These are phyloP conservation scores for Onychostruthus taczanowskii DNA, from an alignment of 2,113 vertebrate genomes.

Conservation along the genomic window DNA sequence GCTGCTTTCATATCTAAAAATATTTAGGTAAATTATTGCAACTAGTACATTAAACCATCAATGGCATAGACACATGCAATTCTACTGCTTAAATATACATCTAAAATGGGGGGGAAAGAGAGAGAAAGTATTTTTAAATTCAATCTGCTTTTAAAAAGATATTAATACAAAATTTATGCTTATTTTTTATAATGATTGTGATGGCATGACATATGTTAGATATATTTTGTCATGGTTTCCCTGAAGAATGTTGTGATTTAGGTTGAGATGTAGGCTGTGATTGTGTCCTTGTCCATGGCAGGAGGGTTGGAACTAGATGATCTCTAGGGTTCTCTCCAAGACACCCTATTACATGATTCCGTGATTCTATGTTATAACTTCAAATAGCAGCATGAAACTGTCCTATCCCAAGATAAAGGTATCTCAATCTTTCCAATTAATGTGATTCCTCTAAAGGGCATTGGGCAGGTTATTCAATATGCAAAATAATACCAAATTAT, in stretches of 20 bases:
- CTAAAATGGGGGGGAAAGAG: neutral
- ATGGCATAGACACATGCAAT: neutral
- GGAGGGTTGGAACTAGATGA: rapidly evolving
- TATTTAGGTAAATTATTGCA: neutral
- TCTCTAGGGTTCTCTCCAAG: neutral
- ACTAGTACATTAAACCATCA: neutral
- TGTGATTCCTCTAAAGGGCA: neutral
- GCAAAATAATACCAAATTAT: neutral
- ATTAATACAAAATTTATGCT: neutral
- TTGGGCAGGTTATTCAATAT: neutral
- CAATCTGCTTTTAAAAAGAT: neutral
- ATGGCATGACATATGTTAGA: neutral
- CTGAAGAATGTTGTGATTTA: neutral
- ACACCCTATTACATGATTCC: neutral
- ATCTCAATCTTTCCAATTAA: neutral
- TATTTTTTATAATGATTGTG: neutral
- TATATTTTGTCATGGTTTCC: neutral
- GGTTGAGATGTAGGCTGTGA: neutral
- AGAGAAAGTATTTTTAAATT: neutral
- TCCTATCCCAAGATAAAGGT: neutral
- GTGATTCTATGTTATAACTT: neutral
- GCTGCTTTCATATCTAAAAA: neutral
- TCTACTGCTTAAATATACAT: neutral
- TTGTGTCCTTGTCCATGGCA: neutral
- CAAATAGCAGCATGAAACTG: neutral